Evolutionary conservation across 2,113 vertebrate genomes (phyloP).

Genomic region (Microcebus tavaratra): DNA sequence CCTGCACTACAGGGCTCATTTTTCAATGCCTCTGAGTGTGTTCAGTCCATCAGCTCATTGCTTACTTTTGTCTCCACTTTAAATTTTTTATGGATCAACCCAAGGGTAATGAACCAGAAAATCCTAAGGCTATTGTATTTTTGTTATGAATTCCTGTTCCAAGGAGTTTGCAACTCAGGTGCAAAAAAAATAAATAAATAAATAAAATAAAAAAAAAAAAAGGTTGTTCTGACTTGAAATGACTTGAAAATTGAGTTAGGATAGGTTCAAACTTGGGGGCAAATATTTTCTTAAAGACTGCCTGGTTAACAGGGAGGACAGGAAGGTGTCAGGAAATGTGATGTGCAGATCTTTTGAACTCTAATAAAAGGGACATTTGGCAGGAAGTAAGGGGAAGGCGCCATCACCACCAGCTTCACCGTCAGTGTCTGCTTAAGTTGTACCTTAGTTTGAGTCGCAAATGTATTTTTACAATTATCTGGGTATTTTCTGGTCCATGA

Average conservation of each 20-base stretch:
- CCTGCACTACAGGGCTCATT: background rate
- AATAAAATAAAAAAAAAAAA: background rate
- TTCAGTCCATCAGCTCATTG: slow-evolving; percentile 1
- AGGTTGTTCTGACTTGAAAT: background rate
- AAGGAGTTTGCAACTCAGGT: background rate
- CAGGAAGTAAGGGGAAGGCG: background rate
- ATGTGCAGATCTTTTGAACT: background rate
- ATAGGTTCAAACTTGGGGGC: background rate
- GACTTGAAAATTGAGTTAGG: background rate
- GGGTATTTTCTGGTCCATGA: background rate
- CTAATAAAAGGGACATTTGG: background rate
- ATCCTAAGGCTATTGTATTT: slow-evolving; percentile 37
- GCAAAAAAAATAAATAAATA: background rate
- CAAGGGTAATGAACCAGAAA: slow-evolving; percentile 32
- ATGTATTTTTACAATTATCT: background rate
- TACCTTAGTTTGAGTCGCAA: background rate
- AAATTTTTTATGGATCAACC: background rate
- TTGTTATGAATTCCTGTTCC: slow-evolving; percentile 38
- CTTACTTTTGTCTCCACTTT: background rate
- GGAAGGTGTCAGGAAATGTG: background rate
- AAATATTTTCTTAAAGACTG: slow-evolving; percentile 3
- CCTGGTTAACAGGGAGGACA: background rate
- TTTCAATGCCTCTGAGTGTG: background rate
- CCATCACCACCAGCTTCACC: no score
- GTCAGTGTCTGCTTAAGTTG: background rate